Evolutionary conservation across 2,888 invertebrate species (phyloP).

Genomic region (Chloroclystis v-ata): DNA sequence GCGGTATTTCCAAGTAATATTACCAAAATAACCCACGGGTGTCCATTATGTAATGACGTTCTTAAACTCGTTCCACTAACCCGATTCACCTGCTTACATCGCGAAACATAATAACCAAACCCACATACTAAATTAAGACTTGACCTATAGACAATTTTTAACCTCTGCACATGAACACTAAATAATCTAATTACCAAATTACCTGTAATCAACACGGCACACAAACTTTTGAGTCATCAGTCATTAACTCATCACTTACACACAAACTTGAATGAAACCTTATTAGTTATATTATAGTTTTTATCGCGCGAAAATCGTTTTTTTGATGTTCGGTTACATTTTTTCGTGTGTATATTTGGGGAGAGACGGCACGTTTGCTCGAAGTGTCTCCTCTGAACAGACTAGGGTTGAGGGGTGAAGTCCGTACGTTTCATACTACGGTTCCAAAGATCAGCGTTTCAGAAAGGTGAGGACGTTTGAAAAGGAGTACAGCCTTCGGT

Average conservation of each 20-base stretch:
- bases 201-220: too few relatives aligned
- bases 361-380: slow-evolving; percentile 34
- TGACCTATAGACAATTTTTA: too few relatives aligned
- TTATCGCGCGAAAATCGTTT: background rate
- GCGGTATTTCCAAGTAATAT: too few relatives aligned
- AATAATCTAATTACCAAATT: too few relatives aligned
- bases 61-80: background rate
- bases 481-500: background rate
- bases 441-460: slow-evolving; percentile 42
- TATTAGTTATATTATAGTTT: too few relatives aligned
- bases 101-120: too few relatives aligned
- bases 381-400: slow-evolving; percentile 41
- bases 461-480: background rate
- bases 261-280: too few relatives aligned
- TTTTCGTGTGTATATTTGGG: slow-evolving; percentile 54
- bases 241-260: too few relatives aligned
- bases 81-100: too few relatives aligned
- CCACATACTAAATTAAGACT: too few relatives aligned
- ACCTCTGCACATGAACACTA: too few relatives aligned
- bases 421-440: slow-evolving; percentile 66
- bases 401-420: slow-evolving; percentile 59
- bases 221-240: too few relatives aligned
- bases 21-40: background rate
- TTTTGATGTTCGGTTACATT: slow-evolving; percentile 44
- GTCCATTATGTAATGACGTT: slow-evolving; percentile 1